Evolutionary conservation across 2,797 vertebrate species (phyloP), one percentile per base, ranked within the genome.

Genomic region (Sebastes steindachneri): DNA sequence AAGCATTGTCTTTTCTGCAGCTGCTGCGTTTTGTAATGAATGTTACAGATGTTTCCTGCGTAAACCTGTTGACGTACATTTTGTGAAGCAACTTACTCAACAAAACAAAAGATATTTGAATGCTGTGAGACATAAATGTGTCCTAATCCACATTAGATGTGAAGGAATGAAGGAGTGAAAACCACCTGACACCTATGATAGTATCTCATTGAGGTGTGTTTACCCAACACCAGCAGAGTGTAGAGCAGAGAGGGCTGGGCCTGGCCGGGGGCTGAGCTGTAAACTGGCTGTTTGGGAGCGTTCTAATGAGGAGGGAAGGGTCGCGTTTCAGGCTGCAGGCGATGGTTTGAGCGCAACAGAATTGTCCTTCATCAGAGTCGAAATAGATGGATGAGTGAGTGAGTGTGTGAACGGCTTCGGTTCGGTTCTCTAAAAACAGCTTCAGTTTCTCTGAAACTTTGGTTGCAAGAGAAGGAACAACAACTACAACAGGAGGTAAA

Each of bases 11-110:
- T 89, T 67, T 71, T 59, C 12, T 65, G 77, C 84, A 89, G 89
- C 88, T 85, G 84, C 59, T 54, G 26, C 10, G 48, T 73, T 86
- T 82, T 35, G 64, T 68, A 85, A 86, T 84, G 80, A 85, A 70
- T 60, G 54, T 77, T 88, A 75, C 90, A 92, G 89, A 86, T 91
- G 92, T 89, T 93, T 90, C 84, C 86, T 78, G 83, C 7, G 17
- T 75, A 15, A 77, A 86, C 64, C 78, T 84, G 79, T 84, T 78
- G 65, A 71, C 58, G 72, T 23, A 26, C 26, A 23, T 25, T 26
- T 25, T 48, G 73, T 82, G 28, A 73, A 79, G 88, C 79, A 73
- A 66, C 68, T 68, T 6, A 57, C 33, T 58, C 3, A 14, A 26
- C 3, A 14, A 26, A 28, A 41, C 57, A 48, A 21, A 21, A 28